Evolutionary conservation across 2,888 invertebrate genomes (phyloP), one percentile per base, ranked within the genome.

Genomic region (Phyto melanocephala): DNA sequence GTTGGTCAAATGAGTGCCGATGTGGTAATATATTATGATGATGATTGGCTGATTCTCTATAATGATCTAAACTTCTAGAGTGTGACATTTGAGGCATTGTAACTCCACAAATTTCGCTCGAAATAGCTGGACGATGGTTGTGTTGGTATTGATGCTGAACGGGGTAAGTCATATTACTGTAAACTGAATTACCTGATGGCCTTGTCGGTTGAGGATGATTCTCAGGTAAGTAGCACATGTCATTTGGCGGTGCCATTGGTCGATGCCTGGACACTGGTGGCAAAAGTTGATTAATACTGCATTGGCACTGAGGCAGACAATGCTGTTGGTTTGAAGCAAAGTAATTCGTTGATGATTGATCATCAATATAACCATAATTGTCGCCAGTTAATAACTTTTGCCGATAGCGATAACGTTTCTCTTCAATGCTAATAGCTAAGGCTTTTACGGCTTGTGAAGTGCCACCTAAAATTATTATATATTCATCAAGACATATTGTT

Each of bases 1-100:
- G 91, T 80, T 91, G 91, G 85, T 91, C 91, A 54, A 91, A 91
- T 1, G 91, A 91, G 80, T 91, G 90, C 1, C 91, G 90, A 84
- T 91, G 91, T 3, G 90, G 89, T 75, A 90, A 79, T 11, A 81
- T 80, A 13, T 40, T 76, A 1, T 62, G 67, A 22, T 70, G 62
- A 37, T 58, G 54, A 15, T 81, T 80, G 0, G 85, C 84, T 60
- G 89, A 88, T 67, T 89, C 90, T 82, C 88, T 90, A 85, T 91
- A 91, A 72, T 91, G 90, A 10, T 91, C 91, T 68, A 91, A 81
- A 78, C 91, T 91, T 79, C 91, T 90, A 2, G 91, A 91, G 78
- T 91, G 91, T 20, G 91, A 89, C 88, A 91, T 90, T 40, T 81
- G 83, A 50, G 86, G 82, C 76, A 85, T 75, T 60, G 85, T 65